Evolutionary conservation across 2,113 vertebrate genomes (phyloP), one percentile per base, ranked within the genome.

Genomic region (Strix aluco): DNA sequence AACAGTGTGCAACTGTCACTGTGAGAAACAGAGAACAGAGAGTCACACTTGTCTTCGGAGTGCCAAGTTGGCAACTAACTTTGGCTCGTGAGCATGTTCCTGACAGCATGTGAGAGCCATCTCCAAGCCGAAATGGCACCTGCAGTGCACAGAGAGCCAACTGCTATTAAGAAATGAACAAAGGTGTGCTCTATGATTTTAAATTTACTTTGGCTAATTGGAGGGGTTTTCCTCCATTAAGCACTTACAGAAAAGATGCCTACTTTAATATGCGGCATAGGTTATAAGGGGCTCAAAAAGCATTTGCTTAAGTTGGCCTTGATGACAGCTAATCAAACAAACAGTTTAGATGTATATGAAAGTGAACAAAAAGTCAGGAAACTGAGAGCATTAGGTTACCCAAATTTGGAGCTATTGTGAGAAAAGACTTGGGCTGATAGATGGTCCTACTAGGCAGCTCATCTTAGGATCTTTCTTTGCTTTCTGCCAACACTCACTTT

Each of bases 51-150:
- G 51, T 49, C 57, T 93, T 74, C 55, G 13, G 17, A 62, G 61
- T 16, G 49, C 81, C 70, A 71, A 88, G 42, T 22, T 96, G 90
- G 85, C 91, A 95, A 52, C 58, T 47, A 59, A 67, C 85, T 67
- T 67, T 95, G 84, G 90, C 88, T 91, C 8, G 2, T 57, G 42
- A 93, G 55, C 26, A 1, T 25, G 30, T 36, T 90, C 55, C 83
- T 78, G 92, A 94, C 83, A 91, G 79, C 36, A 42, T 51, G 49
- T 32, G 71, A 93, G 87, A 94, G 47, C 44, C 86, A 92, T 47
- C 34, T 94, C 44, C 0, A 2, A 90, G 67, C n/a, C 1, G 29
- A 86, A 47, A 44, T 29, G 44, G 63, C 87, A 94, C 85, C 94
- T 96, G 85, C 63, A 81, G 67, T 6, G 34, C 1, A 0, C 51